phyloP scores from a whole-genome alignment of 2,797 vertebrate species.

The Siniperca undulata region DNA sequence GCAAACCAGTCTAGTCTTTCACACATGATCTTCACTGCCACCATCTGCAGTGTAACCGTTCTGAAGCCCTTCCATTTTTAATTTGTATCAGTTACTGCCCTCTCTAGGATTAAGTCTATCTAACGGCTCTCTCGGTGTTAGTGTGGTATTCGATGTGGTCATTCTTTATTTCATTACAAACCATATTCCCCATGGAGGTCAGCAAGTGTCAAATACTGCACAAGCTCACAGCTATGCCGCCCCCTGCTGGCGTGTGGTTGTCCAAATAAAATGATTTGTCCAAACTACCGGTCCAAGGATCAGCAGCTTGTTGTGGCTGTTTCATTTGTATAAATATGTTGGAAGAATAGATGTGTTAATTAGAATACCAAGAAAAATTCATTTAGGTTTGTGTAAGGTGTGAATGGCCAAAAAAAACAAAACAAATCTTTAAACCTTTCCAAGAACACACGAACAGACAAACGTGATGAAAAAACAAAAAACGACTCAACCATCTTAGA shows the following conservation, averaged over 20 bases:
- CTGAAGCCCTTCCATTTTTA: neutral
- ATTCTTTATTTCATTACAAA: neutral
- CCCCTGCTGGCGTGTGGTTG: slow-evolving; percentile 32
- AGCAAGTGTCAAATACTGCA: neutral
- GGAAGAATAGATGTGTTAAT: neutral
- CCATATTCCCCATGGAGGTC: neutral
- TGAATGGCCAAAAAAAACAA: too few species aligned
- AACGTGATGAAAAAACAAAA: neutral
- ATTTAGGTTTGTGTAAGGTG: neutral
- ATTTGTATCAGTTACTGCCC: neutral
- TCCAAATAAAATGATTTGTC: rapidly evolving
- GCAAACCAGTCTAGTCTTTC: neutral
- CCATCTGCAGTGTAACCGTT: neutral
- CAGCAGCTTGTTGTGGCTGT: neutral
- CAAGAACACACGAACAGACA: neutral
- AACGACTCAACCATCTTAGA: neutral
- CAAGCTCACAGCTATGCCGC: slow-evolving; percentile 11
- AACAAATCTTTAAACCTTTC: neutral
- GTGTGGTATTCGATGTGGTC: neutral
- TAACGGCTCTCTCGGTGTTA: neutral
- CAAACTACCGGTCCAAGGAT: rapidly evolving
- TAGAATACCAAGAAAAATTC: neutral
- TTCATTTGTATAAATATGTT: neutral
- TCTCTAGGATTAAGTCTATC: neutral
- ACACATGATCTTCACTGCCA: neutral